Conservation (phyloP, 1,140 invertebrate genomes). For the Caerostris extrusa region DNA sequence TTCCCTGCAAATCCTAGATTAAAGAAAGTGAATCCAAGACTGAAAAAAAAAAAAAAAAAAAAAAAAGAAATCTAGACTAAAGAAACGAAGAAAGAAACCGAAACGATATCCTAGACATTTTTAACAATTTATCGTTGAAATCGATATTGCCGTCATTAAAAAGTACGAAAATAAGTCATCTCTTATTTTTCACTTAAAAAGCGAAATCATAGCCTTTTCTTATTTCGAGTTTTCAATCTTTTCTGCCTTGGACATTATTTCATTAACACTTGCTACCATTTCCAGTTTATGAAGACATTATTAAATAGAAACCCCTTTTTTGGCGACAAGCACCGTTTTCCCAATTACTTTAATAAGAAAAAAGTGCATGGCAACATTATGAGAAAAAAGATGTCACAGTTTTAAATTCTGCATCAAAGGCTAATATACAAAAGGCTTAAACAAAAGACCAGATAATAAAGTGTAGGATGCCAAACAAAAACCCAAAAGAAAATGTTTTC, state of each 20-base stretch:
- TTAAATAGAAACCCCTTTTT: neutral
- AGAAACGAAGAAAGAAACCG: no score
- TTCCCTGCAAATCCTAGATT: neutral
- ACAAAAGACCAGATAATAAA: neutral
- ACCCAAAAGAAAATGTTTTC: constrained; percentile 44
- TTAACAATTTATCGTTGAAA: constrained; percentile 26
- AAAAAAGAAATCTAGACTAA: no score
- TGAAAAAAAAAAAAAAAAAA: no score
- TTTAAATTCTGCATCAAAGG: constrained; percentile 6
- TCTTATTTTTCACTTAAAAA: neutral
- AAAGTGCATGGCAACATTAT: neutral
- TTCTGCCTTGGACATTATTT: neutral
- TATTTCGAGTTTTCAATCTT: neutral
- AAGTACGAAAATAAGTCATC: neutral
- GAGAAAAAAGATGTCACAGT: neutral
- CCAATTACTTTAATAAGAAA: constrained; percentile 22
- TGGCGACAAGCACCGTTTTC: neutral
- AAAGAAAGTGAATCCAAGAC: neutral
- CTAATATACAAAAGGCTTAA: neutral
- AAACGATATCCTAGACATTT: neutral
- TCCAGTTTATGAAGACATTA: constrained; percentile 19
- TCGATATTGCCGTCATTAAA: neutral
- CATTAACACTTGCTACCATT: neutral
- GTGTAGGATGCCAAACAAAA: neutral
- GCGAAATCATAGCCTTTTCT: neutral